These are phyloP conservation scores for Brachyhypopomus gauderio DNA, from an alignment of 2,113 vertebrate genomes.

Conservation along the genomic window DNA sequence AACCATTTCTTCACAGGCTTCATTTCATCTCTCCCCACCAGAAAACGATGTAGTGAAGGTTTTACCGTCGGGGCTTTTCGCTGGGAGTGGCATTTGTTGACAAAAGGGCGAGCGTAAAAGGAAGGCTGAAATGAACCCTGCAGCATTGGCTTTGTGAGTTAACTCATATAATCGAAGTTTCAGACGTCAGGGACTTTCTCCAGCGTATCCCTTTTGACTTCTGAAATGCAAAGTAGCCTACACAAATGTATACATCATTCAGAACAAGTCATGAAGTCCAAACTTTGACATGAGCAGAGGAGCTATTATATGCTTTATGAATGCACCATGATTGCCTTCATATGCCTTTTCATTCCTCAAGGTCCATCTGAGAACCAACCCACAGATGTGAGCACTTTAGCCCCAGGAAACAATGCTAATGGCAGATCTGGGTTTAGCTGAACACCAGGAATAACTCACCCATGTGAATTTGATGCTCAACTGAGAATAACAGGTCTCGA, in stretches of 20 bases:
- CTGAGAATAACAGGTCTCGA: not conserved
- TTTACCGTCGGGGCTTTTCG: not conserved
- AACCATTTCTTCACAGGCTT: not conserved
- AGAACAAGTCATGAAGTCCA: not conserved
- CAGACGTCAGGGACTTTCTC: not conserved
- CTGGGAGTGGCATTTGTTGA: not conserved
- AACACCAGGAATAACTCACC: too few species aligned
- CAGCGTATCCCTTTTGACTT: not conserved
- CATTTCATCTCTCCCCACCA: not conserved
- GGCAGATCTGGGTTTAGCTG: too few species aligned
- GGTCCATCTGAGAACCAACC: not conserved
- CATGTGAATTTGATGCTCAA: too few species aligned
- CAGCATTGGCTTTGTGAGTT: not conserved
- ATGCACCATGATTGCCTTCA: not conserved
- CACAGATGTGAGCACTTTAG: slow-evolving; percentile 3
- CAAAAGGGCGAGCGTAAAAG: not conserved
- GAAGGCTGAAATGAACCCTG: not conserved
- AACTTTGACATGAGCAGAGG: not conserved
- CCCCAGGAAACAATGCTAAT: too few species aligned
- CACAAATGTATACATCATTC: not conserved
- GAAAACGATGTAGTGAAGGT: not conserved
- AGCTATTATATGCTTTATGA: not conserved
- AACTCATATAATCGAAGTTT: not conserved
- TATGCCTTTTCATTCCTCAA: slow-evolving; percentile 31
- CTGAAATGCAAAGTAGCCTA: not conserved